phyloP scores from a whole-genome alignment of 2,113 vertebrate genomes.

The Anseranas semipalmata region DNA sequence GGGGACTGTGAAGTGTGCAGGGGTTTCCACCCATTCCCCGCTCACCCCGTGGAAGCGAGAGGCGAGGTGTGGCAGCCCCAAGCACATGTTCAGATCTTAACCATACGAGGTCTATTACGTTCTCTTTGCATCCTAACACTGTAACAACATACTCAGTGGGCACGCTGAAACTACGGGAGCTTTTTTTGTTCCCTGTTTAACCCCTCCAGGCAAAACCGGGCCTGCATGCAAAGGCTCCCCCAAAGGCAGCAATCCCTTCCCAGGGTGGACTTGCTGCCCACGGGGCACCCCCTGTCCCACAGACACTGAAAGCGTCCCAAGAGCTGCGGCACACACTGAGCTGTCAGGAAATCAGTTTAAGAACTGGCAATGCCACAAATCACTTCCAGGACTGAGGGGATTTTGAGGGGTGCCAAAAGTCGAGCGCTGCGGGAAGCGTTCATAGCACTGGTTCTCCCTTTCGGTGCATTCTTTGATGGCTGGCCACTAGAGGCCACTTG shows the following conservation, averaged over 20 bases:
- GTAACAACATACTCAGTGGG: neutral
- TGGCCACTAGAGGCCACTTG: constrained; percentile 59
- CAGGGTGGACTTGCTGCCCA: no score
- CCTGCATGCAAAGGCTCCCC: no score
- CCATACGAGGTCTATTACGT: no score
- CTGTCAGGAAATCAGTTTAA: no score
- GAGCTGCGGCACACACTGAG: neutral
- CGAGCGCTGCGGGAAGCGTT: neutral
- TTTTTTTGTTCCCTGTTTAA: neutral
- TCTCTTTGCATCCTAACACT: no score
- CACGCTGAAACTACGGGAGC: neutral
- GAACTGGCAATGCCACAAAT: neutral
- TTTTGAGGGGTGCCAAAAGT: neutral
- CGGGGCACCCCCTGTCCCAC: no score
- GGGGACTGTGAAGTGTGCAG: neutral
- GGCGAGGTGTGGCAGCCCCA: fast-evolving
- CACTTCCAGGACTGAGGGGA: neutral
- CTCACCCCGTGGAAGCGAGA: neutral
- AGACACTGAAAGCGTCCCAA: neutral
- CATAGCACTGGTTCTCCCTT: neutral
- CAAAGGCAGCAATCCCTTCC: no score
- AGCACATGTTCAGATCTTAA: no score
- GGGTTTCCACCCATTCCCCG: neutral
- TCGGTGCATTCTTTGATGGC: neutral
- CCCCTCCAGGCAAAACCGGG: neutral